phyloP scores from a whole-genome alignment of 2,113 vertebrate species.

The Azemiops feae region DNA sequence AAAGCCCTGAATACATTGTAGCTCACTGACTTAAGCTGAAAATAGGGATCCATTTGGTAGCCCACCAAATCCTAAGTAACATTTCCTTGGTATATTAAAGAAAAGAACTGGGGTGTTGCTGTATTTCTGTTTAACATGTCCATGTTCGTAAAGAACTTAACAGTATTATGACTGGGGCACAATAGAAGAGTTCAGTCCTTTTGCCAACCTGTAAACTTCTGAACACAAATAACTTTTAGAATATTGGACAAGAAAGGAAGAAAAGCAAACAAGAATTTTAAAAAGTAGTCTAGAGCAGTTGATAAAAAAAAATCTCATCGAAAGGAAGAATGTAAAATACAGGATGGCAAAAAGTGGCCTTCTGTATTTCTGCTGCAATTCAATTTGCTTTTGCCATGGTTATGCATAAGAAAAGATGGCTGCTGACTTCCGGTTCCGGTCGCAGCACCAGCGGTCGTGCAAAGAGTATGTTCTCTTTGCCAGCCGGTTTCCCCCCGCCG shows the following conservation, averaged over 20 bases:
- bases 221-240: background rate
- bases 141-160: background rate
- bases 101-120: background rate
- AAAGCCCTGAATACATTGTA: background rate
- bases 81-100: background rate
- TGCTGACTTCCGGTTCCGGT: too few relatives aligned
- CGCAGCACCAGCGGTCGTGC: too few relatives aligned
- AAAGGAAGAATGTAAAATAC: conserved; percentile 2
- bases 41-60: background rate
- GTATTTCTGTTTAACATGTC: background rate
- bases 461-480: too few relatives aligned
- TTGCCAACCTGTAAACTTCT: background rate
- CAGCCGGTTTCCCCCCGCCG: too few relatives aligned
- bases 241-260: background rate
- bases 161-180: background rate
- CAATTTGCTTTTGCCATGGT: conserved; percentile 12
- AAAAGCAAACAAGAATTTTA: background rate
- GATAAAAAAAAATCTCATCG: conserved; percentile 1
- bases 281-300: conserved; percentile 1
- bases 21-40: background rate
- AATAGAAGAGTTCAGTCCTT: background rate
- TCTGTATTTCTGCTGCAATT: conserved; percentile 37
- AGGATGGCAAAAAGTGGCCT: conserved; percentile 6
- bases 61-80: background rate
- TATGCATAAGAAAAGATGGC: conserved; percentile 50